Base-by-base conservation (phyloP, 2,888 invertebrate species). In the Hypselothyrea guttata region DNA sequence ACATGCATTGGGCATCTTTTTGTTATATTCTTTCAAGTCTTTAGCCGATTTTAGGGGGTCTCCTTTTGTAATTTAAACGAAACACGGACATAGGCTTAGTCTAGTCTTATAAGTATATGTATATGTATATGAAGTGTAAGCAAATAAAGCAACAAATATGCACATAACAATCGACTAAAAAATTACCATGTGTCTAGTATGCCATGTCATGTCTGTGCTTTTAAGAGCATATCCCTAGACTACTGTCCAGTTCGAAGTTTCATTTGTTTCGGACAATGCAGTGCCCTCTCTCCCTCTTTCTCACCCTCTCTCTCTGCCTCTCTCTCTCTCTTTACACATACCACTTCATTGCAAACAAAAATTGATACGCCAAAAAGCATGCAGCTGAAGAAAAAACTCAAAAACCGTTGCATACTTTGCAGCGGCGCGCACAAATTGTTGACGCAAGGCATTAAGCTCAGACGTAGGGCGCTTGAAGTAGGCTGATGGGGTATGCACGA, bases 371-470 rank as follows among this genome's bases (percentile, higher is more conserved):
- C 55, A 53, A 76, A 76, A 70, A 79, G 66, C 67, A 59, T 59
- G 66, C 66, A 61, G 51, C 40, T 22, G 22, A 22, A 59, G 53
- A 62, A 68, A 53, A 70, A 62, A 42, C 41, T 42, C 37, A 51
- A 22, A 68, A 74, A 74, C 55, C 42, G 60, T 64, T 68, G 69
- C 73, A 71, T 71, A 57, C 69, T 60, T 63, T 67, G 68, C 62
- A 70, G 57, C 71, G 65, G 57, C 69, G 75, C 68, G 38, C 69
- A 75, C 76, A 84, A 82, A 81, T 81, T 87, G 86, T 87, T 87
- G 86, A 87, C 86, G 72, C 75, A 84, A 86, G 71, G 84, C 76
- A 87, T 86, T 84, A 84, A 65, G 76, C 74, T 51, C 71, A 64
- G 52, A 38, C 18, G 28, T 18, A 28, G 11, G 48, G 74, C 71